These are phyloP conservation scores for Clepsis dumicolana DNA, from an alignment of 2,888 invertebrate genomes.

Conservation along the genomic window DNA sequence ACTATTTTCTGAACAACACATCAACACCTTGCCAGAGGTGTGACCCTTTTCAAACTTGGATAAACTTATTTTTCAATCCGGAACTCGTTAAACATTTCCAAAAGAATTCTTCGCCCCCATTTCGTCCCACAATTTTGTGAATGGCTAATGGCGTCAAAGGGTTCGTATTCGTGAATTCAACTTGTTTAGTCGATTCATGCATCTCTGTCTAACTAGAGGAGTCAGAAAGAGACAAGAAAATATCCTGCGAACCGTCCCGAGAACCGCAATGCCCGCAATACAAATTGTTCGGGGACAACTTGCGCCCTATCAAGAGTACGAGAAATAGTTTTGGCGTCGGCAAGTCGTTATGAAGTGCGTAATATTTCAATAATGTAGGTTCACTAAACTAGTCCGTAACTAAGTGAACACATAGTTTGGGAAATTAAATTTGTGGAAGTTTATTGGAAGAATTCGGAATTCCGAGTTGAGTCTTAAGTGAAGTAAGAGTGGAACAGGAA, in stretches of 20 bases:
- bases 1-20: background rate
- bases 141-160: slow-evolving; percentile 18
- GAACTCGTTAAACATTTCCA: slow-evolving; percentile 8
- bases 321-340: slow-evolving; percentile 22
- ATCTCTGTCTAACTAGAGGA: background rate
- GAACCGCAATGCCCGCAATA: slow-evolving; percentile 11
- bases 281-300: slow-evolving; percentile 35
- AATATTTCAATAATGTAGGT: background rate
- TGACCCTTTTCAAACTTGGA: slow-evolving; percentile 4
- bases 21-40: background rate
- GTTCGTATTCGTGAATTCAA: slow-evolving; percentile 4
- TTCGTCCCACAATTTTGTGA: slow-evolving; percentile 18
- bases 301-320: slow-evolving; percentile 12
- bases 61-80: slow-evolving; percentile 24
- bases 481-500: no score
- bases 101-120: slow-evolving; percentile 10
- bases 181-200: background rate
- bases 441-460: background rate
- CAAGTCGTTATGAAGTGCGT: background rate
- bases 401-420: background rate
- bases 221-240: background rate
- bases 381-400: background rate
- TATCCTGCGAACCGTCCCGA: background rate
- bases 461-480: background rate
- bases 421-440: background rate